Conservation (phyloP, 2,797 vertebrate genomes). For the Megaceryle alcyon region DNA sequence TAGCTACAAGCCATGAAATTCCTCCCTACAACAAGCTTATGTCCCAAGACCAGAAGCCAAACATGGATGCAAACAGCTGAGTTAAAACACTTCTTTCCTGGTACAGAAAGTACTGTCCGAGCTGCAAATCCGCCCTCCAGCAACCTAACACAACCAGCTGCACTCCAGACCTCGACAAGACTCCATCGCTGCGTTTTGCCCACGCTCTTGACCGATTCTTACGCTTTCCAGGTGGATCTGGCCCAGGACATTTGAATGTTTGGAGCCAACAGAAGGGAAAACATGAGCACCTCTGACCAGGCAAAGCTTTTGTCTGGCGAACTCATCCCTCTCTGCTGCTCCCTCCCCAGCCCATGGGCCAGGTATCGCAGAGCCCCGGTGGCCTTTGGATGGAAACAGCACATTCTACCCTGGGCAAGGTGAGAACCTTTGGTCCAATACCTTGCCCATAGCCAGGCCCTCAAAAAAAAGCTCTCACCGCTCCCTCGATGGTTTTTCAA, state of each 20-base stretch:
- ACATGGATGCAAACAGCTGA: not conserved
- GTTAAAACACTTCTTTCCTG: not conserved
- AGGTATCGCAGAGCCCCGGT: accelerated
- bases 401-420: too few relatives aligned
- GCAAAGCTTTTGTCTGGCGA: not conserved
- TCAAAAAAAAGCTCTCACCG: not conserved
- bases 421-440: not conserved
- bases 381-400: not conserved
- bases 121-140: not conserved
- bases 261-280: not conserved
- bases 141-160: not conserved
- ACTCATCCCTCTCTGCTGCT: not conserved
- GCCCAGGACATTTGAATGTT: accelerated
- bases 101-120: not conserved
- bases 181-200: not conserved
- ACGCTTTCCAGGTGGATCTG: not conserved
- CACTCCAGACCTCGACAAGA: not conserved
- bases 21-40: not conserved
- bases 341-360: not conserved
- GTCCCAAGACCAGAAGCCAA: not conserved
- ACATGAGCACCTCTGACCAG: not conserved
- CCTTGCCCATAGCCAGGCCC: not conserved
- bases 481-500: not conserved
- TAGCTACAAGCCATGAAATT: conserved; percentile 11
- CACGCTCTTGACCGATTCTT: not conserved